Percentiles rank a stretch among this genome's conserved stretches.
phyloP scores from a whole-genome alignment of 2,888 invertebrate species.

The Heliconius cydno region DNA sequence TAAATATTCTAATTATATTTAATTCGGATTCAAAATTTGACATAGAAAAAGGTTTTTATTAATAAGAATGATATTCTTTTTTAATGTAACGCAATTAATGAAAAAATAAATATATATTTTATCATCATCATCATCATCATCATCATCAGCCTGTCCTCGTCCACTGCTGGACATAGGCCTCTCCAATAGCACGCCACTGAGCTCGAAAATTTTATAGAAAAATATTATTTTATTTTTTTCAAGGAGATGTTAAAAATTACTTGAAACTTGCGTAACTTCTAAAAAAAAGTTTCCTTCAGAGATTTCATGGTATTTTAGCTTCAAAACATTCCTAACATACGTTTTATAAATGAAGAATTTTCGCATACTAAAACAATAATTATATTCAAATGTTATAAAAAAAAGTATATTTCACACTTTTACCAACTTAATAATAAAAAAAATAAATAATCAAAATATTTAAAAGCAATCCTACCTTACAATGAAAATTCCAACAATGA shows the following conservation, averaged over 20 bases:
- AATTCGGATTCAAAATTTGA: neutral
- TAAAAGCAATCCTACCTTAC: neutral
- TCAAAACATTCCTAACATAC: neutral
- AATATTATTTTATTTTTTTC: neutral
- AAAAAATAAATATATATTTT: neutral
- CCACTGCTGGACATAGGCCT: too few relatives aligned
- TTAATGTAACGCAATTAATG: neutral
- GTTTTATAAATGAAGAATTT: neutral
- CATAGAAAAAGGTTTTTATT: neutral
- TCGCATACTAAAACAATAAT: neutral
- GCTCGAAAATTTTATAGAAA: too few relatives aligned
- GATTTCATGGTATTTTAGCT: neutral
- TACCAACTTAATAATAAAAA: neutral
- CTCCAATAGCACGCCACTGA: too few relatives aligned
- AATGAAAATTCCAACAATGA: neutral
- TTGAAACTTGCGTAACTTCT: neutral
- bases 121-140: too few relatives aligned
- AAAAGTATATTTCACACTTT: neutral
- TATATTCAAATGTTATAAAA: neutral
- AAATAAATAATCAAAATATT: neutral
- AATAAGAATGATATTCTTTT: neutral
- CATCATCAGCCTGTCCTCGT: too few relatives aligned
- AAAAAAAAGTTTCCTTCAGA: neutral
- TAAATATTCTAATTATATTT: neutral
- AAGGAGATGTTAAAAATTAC: too few relatives aligned